phyloP scores from a whole-genome alignment of 92 coral and sea anemone species.

The Parazoanthus darwini region DNA sequence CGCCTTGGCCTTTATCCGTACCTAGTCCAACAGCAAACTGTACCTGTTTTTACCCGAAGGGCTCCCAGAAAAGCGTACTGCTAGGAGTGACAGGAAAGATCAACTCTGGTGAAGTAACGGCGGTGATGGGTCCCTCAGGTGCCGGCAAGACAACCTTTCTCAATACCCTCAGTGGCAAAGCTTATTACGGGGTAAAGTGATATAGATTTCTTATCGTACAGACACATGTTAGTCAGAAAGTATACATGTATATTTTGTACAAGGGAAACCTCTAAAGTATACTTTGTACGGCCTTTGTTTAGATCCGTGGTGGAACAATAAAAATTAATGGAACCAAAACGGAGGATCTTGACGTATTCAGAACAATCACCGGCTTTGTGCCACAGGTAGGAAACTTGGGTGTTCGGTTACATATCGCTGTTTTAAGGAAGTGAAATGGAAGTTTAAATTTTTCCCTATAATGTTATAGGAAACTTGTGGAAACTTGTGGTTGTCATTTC shows the following conservation, averaged over 20 bases:
- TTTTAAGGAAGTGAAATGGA: too few species aligned
- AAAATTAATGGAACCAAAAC: slow-evolving; percentile 66
- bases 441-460: too few species aligned
- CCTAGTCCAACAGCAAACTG: not conserved
- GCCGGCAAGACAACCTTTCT: slow-evolving; percentile 89
- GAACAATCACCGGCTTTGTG: slow-evolving; percentile 84
- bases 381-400: slow-evolving; percentile 73
- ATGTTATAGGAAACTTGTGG: too few species aligned
- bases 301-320: slow-evolving; percentile 80
- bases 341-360: slow-evolving; percentile 65
- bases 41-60: not conserved
- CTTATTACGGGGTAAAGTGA: slow-evolving; percentile 79
- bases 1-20: not conserved
- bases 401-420: too few species aligned
- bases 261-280: not conserved
- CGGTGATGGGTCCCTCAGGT: slow-evolving; percentile 96
- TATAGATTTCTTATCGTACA: not conserved
- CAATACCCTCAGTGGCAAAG: slow-evolving; percentile 92
- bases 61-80: slow-evolving; percentile 57
- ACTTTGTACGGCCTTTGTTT: not conserved
- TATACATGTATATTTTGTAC: not conserved
- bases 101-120: slow-evolving; percentile 82
- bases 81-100: slow-evolving; percentile 83
- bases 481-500: too few species aligned
- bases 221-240: not conserved